phyloP scores from a whole-genome alignment of 2,888 invertebrate genomes.

The Nomada lathburiana region DNA sequence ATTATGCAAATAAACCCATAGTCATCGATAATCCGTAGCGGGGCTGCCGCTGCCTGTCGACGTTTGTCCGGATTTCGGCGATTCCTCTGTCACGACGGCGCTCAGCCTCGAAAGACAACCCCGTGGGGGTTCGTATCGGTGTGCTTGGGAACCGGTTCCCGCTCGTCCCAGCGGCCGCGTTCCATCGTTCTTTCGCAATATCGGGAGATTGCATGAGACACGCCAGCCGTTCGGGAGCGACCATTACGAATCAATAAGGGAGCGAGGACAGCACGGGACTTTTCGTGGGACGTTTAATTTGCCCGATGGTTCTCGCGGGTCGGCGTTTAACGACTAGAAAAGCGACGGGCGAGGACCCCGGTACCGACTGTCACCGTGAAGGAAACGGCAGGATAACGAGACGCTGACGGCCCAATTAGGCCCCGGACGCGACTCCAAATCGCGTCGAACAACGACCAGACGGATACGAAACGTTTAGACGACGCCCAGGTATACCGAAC shows the following conservation, averaged over 20 bases:
- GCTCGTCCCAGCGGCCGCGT: conserved; percentile 18
- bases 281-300: conserved; percentile 80
- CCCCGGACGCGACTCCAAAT: conserved; percentile 75
- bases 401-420: conserved; percentile 83
- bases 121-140: conserved; percentile 46
- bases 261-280: conserved; percentile 56
- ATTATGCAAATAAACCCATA: conserved; percentile 39
- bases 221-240: conserved; percentile 65
- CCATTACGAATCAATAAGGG: conserved; percentile 74
- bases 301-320: conserved; percentile 74
- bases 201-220: conserved; percentile 74
- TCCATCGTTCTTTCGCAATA: conserved; percentile 67
- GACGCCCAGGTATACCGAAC: too few relatives aligned
- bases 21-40: conserved; percentile 31
- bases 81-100: conserved; percentile 3
- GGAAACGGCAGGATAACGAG: conserved; percentile 77
- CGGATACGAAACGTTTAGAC: too few relatives aligned
- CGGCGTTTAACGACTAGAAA: conserved; percentile 62
- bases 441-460: not conserved
- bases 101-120: conserved; percentile 30
- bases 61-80: conserved; percentile 16
- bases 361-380: conserved; percentile 79
- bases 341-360: conserved; percentile 59
- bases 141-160: conserved; percentile 55
- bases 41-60: not conserved